phyloP scores from a whole-genome alignment of 2,888 invertebrate genomes.

The Aleiodes testaceus region DNA sequence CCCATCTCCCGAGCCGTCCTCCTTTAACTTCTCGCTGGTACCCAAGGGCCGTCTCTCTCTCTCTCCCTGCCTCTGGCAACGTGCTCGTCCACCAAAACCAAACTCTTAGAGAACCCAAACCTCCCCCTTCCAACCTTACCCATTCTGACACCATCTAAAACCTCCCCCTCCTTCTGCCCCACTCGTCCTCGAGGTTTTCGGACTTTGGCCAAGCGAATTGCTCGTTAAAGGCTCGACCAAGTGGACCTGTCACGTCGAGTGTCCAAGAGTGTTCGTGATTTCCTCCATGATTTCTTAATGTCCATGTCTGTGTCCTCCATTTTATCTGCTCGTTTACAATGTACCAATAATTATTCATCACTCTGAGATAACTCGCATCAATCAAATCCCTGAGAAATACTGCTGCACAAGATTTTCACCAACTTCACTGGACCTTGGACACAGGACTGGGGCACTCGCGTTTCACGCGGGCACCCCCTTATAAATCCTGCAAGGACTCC shows the following conservation, averaged over 20 bases:
- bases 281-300: background rate
- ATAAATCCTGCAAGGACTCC: conserved; percentile 72
- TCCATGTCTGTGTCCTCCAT: background rate
- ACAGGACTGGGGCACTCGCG: conserved; percentile 61
- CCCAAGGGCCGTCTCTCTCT: conserved; percentile 5
- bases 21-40: conserved; percentile 46
- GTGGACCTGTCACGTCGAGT: conserved; percentile 29
- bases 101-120: conserved; percentile 69
- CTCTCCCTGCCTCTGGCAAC: conserved; percentile 62
- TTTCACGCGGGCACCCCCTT: conserved; percentile 65
- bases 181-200: conserved; percentile 55
- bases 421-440: conserved; percentile 41
- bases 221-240: conserved; percentile 62
- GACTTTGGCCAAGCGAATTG: conserved; percentile 53
- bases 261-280: conserved; percentile 1
- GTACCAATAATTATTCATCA: no score
- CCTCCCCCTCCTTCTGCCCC: conserved; percentile 39
- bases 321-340: background rate
- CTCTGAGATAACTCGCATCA: no score
- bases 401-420: conserved; percentile 28
- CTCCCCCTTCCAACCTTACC: conserved; percentile 31
- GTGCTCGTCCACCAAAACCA: conserved; percentile 68
- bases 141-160: conserved; percentile 47
- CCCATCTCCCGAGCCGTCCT: conserved; percentile 55
- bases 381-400: no score